phyloP scores from a whole-genome alignment of 53 echinoderm and acorn worm genomes.

The Henricia sp. region DNA sequence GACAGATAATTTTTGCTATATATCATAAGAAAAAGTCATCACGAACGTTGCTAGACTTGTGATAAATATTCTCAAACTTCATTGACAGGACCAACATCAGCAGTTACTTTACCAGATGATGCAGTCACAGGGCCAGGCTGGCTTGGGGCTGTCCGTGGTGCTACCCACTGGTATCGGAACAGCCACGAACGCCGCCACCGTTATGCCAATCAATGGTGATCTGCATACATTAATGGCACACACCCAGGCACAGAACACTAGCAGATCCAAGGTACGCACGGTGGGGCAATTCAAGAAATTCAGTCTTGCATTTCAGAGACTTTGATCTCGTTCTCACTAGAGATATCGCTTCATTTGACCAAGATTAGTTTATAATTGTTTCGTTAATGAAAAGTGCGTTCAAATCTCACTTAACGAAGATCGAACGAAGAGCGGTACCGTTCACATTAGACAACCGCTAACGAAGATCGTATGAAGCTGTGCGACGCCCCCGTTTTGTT shows the following conservation, averaged over 20 bases:
- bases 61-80: no score
- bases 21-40: no score
- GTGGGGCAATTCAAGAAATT: background rate
- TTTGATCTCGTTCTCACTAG: background rate
- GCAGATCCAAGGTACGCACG: slow-evolving; percentile 45
- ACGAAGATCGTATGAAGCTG: no score
- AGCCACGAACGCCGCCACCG: slow-evolving; percentile 46
- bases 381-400: background rate
- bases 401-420: background rate
- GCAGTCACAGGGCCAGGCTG: slow-evolving; percentile 58
- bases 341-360: background rate
- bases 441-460: no score
- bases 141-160: slow-evolving; percentile 34
- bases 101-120: slow-evolving; percentile 80
- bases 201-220: slow-evolving; percentile 48
- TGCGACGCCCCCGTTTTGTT: no score
- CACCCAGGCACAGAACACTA: slow-evolving; percentile 38
- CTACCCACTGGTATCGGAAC: slow-evolving; percentile 55
- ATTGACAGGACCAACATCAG: slow-evolving; percentile 69
- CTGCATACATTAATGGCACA: slow-evolving; percentile 31
- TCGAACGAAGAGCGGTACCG: background rate
- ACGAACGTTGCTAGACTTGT: no score
- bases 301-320: background rate
- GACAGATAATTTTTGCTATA: no score
- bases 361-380: background rate